Percentiles rank a stretch among this genome's conserved stretches.
Conservation (phyloP, 2,888 invertebrate species). For the Sthenelais limicola region DNA sequence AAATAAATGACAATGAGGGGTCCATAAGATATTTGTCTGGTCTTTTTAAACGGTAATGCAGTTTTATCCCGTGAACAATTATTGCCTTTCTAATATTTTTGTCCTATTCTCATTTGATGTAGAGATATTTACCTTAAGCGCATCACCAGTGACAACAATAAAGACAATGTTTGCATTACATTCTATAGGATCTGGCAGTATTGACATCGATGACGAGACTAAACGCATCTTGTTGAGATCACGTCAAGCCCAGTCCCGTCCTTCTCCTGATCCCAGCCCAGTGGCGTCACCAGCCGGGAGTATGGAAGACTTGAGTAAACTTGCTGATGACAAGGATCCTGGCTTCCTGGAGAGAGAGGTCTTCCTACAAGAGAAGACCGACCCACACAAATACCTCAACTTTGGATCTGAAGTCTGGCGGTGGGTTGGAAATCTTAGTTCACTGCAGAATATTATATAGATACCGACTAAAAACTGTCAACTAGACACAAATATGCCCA, state of each 20-base stretch:
- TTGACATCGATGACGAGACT: conserved; percentile 53
- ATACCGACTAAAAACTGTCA: no score
- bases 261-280: conserved; percentile 54
- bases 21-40: no score
- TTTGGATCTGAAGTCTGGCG: conserved; percentile 53
- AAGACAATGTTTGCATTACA: no score
- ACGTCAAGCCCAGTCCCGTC: conserved; percentile 51
- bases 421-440: no score
- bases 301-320: neutral
- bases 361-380: conserved; percentile 49
- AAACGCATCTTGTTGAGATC: conserved; percentile 53
- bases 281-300: conserved; percentile 17
- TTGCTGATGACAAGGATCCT: conserved; percentile 37
- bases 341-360: conserved; percentile 50
- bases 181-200: conserved; percentile 45
- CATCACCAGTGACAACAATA: no score
- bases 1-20: no score
- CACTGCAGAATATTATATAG: neutral
- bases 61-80: no score
- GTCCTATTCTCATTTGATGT: no score
- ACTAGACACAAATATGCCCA: no score
- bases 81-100: no score
- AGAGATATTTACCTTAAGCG: no score
- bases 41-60: no score
- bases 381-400: conserved; percentile 48